These are phyloP conservation scores for Myiotriccus ornatus DNA, from an alignment of 2,797 vertebrate genomes.

Conservation along the genomic window DNA sequence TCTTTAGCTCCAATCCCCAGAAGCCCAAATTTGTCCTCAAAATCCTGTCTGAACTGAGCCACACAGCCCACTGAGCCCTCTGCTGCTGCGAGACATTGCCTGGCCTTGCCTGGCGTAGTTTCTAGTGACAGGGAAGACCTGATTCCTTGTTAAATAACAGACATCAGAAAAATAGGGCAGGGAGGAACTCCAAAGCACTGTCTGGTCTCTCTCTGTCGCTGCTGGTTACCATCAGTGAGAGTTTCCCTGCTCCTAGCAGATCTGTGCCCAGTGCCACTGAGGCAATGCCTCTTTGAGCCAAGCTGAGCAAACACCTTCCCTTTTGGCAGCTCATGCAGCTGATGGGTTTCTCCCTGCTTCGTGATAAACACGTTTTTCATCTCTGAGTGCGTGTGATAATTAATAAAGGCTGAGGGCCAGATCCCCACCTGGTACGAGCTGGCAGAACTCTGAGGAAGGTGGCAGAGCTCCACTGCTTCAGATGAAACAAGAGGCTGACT, in stretches of 20 bases:
- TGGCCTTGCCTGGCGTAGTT: not conserved
- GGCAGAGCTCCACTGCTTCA: not conserved
- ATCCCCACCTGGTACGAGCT: not conserved
- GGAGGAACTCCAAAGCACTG: not conserved
- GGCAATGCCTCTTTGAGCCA: not conserved
- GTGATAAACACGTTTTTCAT: slow-evolving; percentile 9
- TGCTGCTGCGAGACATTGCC: not conserved
- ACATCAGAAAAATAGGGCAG: slow-evolving; percentile 14
- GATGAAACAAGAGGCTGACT: not conserved
- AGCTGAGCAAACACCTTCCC: not conserved
- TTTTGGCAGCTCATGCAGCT: not conserved
- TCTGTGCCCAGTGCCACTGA: not conserved
- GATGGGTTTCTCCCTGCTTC: not conserved
- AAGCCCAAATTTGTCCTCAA: not conserved
- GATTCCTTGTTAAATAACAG: not conserved
- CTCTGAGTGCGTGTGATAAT: slow-evolving; percentile 4
- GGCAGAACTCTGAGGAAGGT: not conserved
- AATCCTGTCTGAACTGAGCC: not conserved
- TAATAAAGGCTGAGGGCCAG: slow-evolving; percentile 7
- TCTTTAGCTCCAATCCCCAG: not conserved
- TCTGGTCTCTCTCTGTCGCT: not conserved
- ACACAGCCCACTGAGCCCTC: not conserved
- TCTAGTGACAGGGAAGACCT: not conserved
- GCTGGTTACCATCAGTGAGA: not conserved
- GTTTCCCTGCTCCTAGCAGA: not conserved